Percentiles rank a stretch among this genome's conserved stretches.
Conservation (phyloP, 2,888 invertebrate species). For the Acrobeloides nanus region DNA sequence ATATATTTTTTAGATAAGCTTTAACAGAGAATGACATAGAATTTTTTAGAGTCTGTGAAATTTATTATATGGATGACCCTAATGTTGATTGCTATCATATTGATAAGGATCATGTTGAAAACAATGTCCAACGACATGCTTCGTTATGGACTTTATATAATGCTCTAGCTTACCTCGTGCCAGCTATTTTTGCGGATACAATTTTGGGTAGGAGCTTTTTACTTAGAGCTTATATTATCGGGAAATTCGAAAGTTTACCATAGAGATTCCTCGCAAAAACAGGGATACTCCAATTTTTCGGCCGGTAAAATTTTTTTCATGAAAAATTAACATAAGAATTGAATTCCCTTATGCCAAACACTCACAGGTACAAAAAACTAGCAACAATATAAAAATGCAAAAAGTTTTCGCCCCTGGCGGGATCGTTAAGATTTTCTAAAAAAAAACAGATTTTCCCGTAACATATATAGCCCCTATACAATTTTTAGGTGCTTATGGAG, state of each 20-base stretch:
- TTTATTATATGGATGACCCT: slow-evolving; percentile 21
- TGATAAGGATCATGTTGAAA: slow-evolving; percentile 14
- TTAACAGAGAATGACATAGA: background rate
- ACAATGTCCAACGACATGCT: slow-evolving; percentile 24
- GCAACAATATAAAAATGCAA: too few species aligned
- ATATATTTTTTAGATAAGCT: background rate
- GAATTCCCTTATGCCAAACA: too few species aligned
- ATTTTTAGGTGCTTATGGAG: slow-evolving; percentile 29
- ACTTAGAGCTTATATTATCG: too few species aligned
- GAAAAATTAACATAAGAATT: too few species aligned
- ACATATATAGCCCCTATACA: background rate
- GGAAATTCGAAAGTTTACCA: too few species aligned
- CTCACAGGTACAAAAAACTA: too few species aligned
- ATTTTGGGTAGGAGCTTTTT: slow-evolving; percentile 16
- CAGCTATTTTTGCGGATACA: slow-evolving; percentile 26
- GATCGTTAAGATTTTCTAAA: too few species aligned
- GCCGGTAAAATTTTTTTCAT: too few species aligned
- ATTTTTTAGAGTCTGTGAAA: slow-evolving; percentile 26
- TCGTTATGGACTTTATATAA: slow-evolving; percentile 31
- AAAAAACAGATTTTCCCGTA: background rate
- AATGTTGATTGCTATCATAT: slow-evolving; percentile 22
- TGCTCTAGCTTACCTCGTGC: slow-evolving; percentile 17
- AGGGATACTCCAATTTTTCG: too few species aligned
- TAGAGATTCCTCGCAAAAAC: too few species aligned
- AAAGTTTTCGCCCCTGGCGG: too few species aligned